Base-by-base conservation (phyloP, 2,797 vertebrate species). In the Myotis planiceps region DNA sequence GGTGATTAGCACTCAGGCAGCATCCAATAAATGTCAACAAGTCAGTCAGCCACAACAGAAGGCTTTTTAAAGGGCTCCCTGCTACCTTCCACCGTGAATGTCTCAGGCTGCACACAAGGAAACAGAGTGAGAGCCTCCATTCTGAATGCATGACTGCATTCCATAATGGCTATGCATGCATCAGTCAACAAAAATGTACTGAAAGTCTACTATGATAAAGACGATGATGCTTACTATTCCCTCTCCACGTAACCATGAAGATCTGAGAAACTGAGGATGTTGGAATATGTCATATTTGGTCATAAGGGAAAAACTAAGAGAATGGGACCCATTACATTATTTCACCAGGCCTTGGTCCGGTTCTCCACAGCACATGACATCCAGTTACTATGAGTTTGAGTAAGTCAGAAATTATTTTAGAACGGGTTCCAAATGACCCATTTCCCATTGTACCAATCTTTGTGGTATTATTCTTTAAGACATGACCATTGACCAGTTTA, bases 1-100 rank as follows among this genome's bases (percentile, higher is more conserved):
- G 92, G 89, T 87, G 89, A 96, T 97, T 96, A 97, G 86, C 97
- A 97, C 97, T 85, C 71, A 78, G 66, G 60, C 80, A 96, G 89
- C 86, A 69, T 94, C 94, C 86, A 94, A 49, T 95, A 92, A 94
- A 93, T 96, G 96, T 96, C 97, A 97, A 94, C 97, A 97, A 97
- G 91, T 71, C 85, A 2, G 1, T 97, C 93, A 97, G 84, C 68
- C 91, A 60, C 79, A 58, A 18, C 92, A 79, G 92, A 89, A 80
- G 45, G 75, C 80, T 80, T 66, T 81, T 84, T 42, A 79, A 89
- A 86, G 74, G 66, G 58, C 79, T 91, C 75, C 91, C 85, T 72
- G 39, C 76, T 91, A 75, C 88, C 72, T 60, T 68, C 39, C 5
- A 34, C 60, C 37, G 2, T 29, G 49, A 65, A 66, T 15, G 51